Conservation (phyloP, 2,888 invertebrate species). For the Synergus gifuensis region DNA sequence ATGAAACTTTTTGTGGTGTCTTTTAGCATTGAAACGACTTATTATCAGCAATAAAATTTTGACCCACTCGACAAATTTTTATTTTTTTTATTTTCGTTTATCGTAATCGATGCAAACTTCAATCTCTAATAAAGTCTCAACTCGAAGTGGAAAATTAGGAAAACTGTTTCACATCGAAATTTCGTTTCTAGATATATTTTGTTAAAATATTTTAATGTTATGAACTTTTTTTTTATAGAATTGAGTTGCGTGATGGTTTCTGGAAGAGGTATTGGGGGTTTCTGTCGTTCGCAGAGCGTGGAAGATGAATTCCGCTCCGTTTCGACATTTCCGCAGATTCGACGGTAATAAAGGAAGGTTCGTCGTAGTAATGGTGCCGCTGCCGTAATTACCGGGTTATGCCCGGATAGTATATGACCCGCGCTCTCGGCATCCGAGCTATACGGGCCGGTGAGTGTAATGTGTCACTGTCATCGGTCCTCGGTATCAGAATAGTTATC, state of each 20-base stretch:
- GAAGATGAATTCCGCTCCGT: slow-evolving; percentile 56
- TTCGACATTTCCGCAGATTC: slow-evolving; percentile 60
- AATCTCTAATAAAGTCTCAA: too few relatives aligned
- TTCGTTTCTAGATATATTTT: not conserved
- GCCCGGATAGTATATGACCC: slow-evolving; percentile 67
- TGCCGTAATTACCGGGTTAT: slow-evolving; percentile 73
- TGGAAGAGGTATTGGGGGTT: not conserved
- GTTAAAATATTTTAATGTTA: not conserved
- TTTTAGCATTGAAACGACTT: too few relatives aligned
- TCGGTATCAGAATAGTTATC: slow-evolving; percentile 72
- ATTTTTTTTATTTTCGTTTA: too few relatives aligned
- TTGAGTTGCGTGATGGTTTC: not conserved
- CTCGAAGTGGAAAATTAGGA: not conserved
- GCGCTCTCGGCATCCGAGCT: slow-evolving; percentile 58
- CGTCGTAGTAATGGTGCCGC: slow-evolving; percentile 66
- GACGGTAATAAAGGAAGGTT: slow-evolving; percentile 65
- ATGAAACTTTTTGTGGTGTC: too few relatives aligned
- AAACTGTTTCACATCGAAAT: not conserved
- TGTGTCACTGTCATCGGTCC: slow-evolving; percentile 75
- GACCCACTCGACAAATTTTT: too few relatives aligned
- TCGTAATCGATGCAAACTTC: too few relatives aligned
- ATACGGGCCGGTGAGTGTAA: slow-evolving; percentile 65
- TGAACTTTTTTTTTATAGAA: not conserved
- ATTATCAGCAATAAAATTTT: too few relatives aligned
- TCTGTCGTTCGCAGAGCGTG: slow-evolving; percentile 50